Evolutionary conservation across 2,113 vertebrate species (phyloP).

Genomic region (Pachyramphus minor): DNA sequence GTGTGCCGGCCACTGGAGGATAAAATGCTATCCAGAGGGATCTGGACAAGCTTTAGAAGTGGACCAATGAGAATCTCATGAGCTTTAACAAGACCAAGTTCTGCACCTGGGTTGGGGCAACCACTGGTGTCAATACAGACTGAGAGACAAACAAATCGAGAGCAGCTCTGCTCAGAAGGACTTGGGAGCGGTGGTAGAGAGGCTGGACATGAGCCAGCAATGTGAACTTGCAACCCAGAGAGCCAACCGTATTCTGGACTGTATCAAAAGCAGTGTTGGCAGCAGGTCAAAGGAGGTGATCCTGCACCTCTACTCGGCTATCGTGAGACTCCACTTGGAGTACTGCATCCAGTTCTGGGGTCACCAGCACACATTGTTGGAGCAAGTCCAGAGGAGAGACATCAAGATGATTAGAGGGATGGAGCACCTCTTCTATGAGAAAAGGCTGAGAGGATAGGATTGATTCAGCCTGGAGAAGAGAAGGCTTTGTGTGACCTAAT

Average conservation of each 20-base stretch:
- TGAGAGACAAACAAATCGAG: background rate
- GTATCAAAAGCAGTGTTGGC: fast-evolving
- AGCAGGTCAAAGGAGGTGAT: background rate
- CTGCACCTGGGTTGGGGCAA: background rate
- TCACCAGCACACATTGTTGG: background rate
- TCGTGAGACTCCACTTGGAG: background rate
- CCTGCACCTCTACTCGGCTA: background rate
- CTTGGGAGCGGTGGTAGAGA: background rate
- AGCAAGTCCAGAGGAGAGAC: background rate
- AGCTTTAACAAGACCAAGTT: background rate
- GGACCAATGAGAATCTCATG: background rate
- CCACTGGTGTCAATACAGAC: background rate
- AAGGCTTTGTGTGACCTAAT: fast-evolving
- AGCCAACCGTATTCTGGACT: background rate
- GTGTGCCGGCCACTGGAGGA: background rate
- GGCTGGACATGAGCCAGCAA: fast-evolving
- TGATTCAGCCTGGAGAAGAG: background rate
- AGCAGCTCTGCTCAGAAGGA: background rate
- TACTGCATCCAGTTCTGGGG: background rate
- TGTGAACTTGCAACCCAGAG: background rate
- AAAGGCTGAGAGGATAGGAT: background rate
- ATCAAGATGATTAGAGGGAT: background rate
- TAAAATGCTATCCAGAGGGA: background rate
- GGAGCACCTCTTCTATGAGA: fast-evolving
- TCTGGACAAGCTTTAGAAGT: background rate